Conservation (phyloP, 1,140 invertebrate genomes). For the Aplysia californica region DNA sequence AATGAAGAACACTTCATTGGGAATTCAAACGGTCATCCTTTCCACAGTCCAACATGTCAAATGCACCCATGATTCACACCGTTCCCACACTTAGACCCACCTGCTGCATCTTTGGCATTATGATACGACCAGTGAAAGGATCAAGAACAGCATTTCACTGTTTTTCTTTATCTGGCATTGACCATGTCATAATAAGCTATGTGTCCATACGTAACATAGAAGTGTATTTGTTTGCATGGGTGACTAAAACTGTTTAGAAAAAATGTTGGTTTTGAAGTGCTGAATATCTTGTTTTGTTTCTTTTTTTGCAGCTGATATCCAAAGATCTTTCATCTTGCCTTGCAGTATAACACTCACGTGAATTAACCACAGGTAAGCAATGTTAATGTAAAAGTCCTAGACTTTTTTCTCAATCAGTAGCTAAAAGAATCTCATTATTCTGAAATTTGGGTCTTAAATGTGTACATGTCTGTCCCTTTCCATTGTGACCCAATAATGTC, state of each 20-base stretch:
- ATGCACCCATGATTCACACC: too few relatives aligned
- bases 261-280: neutral
- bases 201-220: neutral
- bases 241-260: neutral
- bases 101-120: too few relatives aligned
- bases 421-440: too few relatives aligned
- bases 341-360: conserved; percentile 30
- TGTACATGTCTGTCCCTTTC: too few relatives aligned
- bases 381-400: neutral
- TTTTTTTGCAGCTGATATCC: conserved; percentile 35
- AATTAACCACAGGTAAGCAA: too few relatives aligned
- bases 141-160: neutral
- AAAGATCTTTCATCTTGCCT: conserved; percentile 35
- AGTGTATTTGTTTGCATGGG: neutral
- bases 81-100: too few relatives aligned
- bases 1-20: neutral
- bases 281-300: neutral
- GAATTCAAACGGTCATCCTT: neutral
- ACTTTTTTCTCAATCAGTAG: neutral
- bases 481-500: too few relatives aligned
- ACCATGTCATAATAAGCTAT: neutral
- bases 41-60: conserved; percentile 1
- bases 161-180: neutral
- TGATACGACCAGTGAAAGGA: neutral
- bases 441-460: too few relatives aligned